These are phyloP conservation scores for Psilopogon haemacephalus DNA, from an alignment of 2,113 vertebrate species.

Conservation along the genomic window DNA sequence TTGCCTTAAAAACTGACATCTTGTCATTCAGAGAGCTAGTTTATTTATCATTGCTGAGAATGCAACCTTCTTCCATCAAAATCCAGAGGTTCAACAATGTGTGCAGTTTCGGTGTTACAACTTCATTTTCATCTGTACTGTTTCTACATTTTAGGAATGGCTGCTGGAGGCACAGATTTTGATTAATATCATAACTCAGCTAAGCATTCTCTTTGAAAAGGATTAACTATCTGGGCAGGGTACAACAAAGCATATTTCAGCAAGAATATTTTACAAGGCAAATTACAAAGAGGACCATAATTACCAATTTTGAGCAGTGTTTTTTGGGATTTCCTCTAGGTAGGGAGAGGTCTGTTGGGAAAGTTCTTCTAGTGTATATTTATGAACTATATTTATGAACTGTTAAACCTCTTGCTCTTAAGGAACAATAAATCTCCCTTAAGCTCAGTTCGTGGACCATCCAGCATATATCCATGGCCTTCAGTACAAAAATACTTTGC, in stretches of 20 bases:
- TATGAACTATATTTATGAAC: slow-evolving; percentile 33
- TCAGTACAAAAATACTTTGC: neutral
- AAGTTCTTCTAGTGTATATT: slow-evolving; percentile 33
- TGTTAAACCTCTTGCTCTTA: neutral
- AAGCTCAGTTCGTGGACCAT: neutral
- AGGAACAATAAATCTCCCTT: slow-evolving; percentile 4
- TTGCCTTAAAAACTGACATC: neutral
- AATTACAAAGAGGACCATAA: slow-evolving; percentile 49
- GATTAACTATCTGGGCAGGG: slow-evolving; percentile 34
- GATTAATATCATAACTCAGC: slow-evolving; percentile 39
- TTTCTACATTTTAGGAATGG: neutral
- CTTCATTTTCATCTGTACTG: neutral
- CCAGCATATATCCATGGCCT: neutral
- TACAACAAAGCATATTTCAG: slow-evolving; percentile 44
- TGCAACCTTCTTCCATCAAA: neutral
- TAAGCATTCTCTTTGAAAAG: slow-evolving; percentile 41
- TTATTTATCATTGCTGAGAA: neutral
- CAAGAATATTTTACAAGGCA: slow-evolving; percentile 40
- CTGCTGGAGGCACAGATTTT: slow-evolving; percentile 36
- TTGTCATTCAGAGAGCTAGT: neutral
- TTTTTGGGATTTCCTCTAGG: neutral
- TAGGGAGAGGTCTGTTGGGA: neutral
- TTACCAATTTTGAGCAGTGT: slow-evolving; percentile 1
- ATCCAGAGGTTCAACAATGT: neutral
- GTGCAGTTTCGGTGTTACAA: neutral